Conservation (phyloP, 2,797 vertebrate species). For the Gastrophryne carolinensis region DNA sequence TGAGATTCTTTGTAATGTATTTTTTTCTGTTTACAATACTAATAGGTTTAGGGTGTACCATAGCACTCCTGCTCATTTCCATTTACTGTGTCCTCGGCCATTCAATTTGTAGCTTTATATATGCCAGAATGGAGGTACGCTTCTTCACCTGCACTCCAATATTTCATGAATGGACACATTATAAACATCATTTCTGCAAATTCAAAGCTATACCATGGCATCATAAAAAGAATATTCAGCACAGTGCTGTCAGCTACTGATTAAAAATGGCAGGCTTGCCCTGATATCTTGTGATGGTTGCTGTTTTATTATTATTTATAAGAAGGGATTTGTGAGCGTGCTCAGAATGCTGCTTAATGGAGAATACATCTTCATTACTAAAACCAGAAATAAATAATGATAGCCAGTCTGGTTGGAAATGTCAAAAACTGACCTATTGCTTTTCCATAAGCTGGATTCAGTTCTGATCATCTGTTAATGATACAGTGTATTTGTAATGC, state of each 20-base stretch:
- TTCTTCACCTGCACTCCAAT: not conserved
- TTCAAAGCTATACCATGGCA: not conserved
- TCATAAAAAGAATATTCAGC: not conserved
- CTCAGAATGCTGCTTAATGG: not conserved
- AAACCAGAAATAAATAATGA: too few relatives aligned
- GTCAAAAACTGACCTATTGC: too few relatives aligned
- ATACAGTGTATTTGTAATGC: too few relatives aligned
- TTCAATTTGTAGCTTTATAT: conserved; percentile 35
- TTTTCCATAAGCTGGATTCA: too few relatives aligned
- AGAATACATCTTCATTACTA: not conserved
- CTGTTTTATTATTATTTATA: not conserved
- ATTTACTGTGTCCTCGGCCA: conserved; percentile 7
- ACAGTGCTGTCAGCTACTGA: not conserved
- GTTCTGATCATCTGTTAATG: too few relatives aligned
- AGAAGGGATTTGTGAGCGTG: not conserved
- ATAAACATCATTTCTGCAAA: not conserved
- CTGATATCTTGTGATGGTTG: not conserved
- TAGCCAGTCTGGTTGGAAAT: too few relatives aligned
- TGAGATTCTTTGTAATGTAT: conserved; percentile 6
- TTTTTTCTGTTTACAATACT: conserved; percentile 27
- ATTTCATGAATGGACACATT: not conserved
- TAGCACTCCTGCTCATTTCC: conserved; percentile 14
- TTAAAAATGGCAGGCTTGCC: not conserved
- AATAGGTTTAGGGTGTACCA: conserved; percentile 16
- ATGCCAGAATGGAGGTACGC: conserved; percentile 2